These are phyloP conservation scores for Xestia rhomboidea DNA, from an alignment of 2,888 invertebrate species.

Conservation along the genomic window DNA sequence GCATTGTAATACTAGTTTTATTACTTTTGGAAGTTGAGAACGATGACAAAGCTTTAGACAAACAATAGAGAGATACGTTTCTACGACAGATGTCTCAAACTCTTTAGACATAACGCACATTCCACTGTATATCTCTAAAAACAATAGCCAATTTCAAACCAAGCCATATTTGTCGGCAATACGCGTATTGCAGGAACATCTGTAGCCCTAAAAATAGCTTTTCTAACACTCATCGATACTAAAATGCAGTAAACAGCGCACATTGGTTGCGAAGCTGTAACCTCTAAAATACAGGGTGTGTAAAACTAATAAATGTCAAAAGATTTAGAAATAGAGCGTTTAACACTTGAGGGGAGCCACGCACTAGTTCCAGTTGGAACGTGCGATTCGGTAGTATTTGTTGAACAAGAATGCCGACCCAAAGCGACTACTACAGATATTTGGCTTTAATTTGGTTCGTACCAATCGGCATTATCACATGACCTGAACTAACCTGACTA, in stretches of 20 bases:
- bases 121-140: background rate
- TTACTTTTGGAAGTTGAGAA: background rate
- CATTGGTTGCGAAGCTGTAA: slow-evolving; percentile 77
- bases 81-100: background rate
- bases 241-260: slow-evolving; percentile 75
- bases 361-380: background rate
- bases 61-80: background rate
- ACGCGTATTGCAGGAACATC: slow-evolving; percentile 72
- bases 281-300: slow-evolving; percentile 80
- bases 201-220: slow-evolving; percentile 79
- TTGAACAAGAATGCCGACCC: background rate
- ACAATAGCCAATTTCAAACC: slow-evolving; percentile 20
- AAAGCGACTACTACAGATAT: background rate
- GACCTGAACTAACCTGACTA: background rate
- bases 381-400: background rate
- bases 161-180: slow-evolving; percentile 42
- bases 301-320: slow-evolving; percentile 74
- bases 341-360: background rate
- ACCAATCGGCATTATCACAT: background rate
- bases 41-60: background rate
- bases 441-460: background rate
- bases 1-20: background rate
- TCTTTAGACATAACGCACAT: background rate
- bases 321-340: slow-evolving; percentile 46
- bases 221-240: slow-evolving; percentile 76